Conservation (phyloP, 2,888 invertebrate genomes). For the Dynastes tityus region DNA sequence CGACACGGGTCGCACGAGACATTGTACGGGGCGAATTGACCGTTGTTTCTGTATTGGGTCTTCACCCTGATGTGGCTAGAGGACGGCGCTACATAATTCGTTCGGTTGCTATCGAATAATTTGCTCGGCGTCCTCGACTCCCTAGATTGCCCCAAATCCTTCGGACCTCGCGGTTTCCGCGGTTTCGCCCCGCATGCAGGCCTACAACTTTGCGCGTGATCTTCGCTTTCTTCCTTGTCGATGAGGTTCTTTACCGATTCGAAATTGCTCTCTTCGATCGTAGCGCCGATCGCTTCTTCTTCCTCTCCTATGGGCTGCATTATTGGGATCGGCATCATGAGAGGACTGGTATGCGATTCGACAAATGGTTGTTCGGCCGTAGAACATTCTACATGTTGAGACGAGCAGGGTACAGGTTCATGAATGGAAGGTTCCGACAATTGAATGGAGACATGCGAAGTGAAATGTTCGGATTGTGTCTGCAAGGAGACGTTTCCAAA, state of each 20-base stretch:
- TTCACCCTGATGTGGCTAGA: neutral
- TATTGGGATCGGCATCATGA: too few relatives aligned
- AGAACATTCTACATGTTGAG: too few relatives aligned
- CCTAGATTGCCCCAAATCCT: too few relatives aligned
- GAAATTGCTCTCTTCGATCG: constrained; percentile 12
- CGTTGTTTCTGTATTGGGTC: neutral
- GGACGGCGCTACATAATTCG: neutral
- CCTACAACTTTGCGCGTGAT: too few relatives aligned
- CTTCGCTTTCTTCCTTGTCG: neutral
- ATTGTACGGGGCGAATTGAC: neutral
- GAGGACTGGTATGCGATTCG: too few relatives aligned
- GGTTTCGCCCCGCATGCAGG: too few relatives aligned
- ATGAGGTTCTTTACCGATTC: neutral
- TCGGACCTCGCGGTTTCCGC: too few relatives aligned
- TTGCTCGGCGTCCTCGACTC: neutral
- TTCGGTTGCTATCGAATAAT: neutral
- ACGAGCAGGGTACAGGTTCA: too few relatives aligned
- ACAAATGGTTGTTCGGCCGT: too few relatives aligned
- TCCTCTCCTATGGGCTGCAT: neutral
- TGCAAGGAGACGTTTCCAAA: neutral
- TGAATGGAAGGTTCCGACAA: neutral
- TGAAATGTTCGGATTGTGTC: neutral
- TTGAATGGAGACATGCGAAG: neutral
- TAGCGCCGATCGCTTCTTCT: constrained; percentile 16
- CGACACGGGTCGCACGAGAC: neutral